Percentiles rank a stretch among this genome's conserved stretches.
Conservation (phyloP, 2,113 vertebrate species). For the Microtus pennsylvanicus region DNA sequence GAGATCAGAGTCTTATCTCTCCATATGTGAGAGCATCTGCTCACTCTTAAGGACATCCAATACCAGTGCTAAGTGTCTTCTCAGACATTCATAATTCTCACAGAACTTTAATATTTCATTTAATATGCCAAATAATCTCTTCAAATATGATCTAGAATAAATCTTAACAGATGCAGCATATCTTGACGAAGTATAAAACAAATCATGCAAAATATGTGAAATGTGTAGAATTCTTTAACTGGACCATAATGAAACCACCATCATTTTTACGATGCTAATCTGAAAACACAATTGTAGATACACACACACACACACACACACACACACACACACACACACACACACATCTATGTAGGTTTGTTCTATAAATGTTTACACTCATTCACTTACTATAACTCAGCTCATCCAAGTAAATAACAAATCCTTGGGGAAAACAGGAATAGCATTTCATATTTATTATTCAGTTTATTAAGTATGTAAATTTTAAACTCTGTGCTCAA, state of each 20-base stretch:
- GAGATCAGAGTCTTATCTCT: constrained; percentile 68
- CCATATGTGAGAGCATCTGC: constrained; percentile 78
- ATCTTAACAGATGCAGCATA: neutral
- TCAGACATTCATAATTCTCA: constrained; percentile 27
- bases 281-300: neutral
- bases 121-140: neutral
- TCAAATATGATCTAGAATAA: constrained; percentile 13
- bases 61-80: constrained; percentile 34
- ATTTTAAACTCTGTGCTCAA: neutral
- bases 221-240: neutral
- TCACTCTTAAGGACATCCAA: constrained; percentile 68
- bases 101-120: constrained; percentile 11
- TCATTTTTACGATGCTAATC: neutral
- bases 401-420: neutral
- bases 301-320: too few relatives aligned
- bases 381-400: neutral
- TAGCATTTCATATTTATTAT: neutral
- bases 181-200: neutral
- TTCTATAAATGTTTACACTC: neutral
- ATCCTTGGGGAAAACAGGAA: neutral
- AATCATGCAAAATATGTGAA: neutral
- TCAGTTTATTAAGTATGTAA: neutral
- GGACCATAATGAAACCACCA: neutral
- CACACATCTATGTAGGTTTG: neutral
- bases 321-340: neutral